Evolutionary conservation across 2,113 vertebrate species (phyloP).

Genomic region (Engystomops pustulosus): DNA sequence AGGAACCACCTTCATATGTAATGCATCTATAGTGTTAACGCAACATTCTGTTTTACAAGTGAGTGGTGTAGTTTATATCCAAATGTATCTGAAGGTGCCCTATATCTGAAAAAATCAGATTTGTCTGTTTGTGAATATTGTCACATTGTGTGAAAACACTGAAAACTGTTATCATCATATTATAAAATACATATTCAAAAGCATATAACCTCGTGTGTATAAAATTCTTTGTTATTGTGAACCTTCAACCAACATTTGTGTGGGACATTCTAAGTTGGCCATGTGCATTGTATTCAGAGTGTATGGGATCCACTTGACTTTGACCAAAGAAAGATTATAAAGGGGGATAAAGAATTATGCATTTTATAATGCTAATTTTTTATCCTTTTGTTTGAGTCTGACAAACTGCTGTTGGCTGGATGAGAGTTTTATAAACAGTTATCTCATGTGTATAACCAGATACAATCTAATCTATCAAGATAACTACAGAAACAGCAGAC

Average conservation of each 20-base stretch:
- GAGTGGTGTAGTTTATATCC: not conserved
- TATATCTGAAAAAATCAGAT: conserved; percentile 53
- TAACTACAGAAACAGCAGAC: not conserved
- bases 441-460: not conserved
- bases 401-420: not conserved
- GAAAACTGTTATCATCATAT: not conserved
- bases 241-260: not conserved
- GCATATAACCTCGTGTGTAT: conserved; percentile 47
- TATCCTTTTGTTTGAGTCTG: too few relatives aligned
- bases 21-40: not conserved
- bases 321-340: too few relatives aligned
- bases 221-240: not conserved
- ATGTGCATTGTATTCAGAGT: too few relatives aligned
- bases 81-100: conserved; percentile 26
- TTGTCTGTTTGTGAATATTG: conserved; percentile 42
- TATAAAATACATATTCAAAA: not conserved
- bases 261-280: not conserved
- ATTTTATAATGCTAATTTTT: not conserved
- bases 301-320: too few relatives aligned
- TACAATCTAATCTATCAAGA: not conserved
- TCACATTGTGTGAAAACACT: conserved; percentile 5
- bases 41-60: not conserved
- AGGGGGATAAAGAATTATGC: not conserved
- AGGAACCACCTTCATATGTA: conserved; percentile 21
- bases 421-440: not conserved